These are phyloP conservation scores for Anastrepha ludens DNA, from an alignment of 1,140 invertebrate species.

Conservation along the genomic window DNA sequence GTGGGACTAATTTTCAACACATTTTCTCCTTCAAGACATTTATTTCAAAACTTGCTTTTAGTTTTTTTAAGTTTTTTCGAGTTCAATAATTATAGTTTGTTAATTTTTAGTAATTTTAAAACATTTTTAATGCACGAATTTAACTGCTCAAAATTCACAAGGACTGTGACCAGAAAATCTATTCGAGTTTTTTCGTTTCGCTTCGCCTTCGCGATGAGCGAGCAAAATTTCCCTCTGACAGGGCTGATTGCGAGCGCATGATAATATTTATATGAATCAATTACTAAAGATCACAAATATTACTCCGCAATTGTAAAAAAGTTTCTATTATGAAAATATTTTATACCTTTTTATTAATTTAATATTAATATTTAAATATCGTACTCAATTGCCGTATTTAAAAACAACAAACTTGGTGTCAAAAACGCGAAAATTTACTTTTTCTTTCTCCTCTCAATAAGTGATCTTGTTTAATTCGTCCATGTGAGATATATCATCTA, in stretches of 20 bases:
- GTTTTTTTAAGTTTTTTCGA: constrained; percentile 19
- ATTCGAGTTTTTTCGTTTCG: constrained; percentile 40
- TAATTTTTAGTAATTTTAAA: constrained; percentile 14
- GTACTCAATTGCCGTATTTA: no score
- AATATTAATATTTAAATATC: no score
- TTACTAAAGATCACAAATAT: no score
- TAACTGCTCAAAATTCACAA: constrained; percentile 52
- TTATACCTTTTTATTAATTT: no score
- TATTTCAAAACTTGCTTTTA: background rate
- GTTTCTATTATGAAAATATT: no score
- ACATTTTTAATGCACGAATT: constrained; percentile 26
- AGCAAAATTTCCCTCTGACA: constrained; percentile 18
- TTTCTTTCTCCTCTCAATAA: no score
- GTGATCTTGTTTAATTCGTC: no score
- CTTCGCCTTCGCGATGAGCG: constrained; percentile 30
- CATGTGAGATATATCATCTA: no score
- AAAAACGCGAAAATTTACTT: no score
- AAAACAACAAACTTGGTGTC: no score
- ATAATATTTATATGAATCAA: no score
- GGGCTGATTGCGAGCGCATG: background rate
- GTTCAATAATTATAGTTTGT: background rate
- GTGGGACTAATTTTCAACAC: constrained; percentile 17
- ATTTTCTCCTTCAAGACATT: constrained; percentile 14
- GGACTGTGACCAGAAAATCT: constrained; percentile 54
- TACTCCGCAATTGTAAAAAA: no score